Percentiles rank a stretch among this genome's conserved stretches.
Conservation (phyloP, 2,113 vertebrate species). For the Motacilla alba region DNA sequence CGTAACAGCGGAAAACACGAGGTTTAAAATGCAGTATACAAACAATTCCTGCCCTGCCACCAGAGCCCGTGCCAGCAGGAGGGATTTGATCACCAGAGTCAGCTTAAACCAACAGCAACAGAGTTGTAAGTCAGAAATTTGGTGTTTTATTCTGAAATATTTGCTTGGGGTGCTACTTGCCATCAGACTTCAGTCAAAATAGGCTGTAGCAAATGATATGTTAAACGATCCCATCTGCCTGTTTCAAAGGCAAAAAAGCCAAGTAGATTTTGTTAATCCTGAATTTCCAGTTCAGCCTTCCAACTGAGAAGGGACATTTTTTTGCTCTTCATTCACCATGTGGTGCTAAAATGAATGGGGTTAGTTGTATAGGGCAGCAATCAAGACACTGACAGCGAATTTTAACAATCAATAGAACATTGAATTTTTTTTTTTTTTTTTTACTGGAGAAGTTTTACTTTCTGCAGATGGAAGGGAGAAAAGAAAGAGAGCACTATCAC, state of each 20-base stretch:
- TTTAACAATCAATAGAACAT: background rate
- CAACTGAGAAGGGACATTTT: background rate
- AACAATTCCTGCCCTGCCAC: background rate
- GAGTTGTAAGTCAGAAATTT: slow-evolving; percentile 4
- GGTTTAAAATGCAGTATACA: background rate
- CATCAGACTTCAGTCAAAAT: slow-evolving; percentile 30
- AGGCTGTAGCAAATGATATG: background rate
- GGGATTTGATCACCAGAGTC: background rate
- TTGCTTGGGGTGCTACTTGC: slow-evolving; percentile 6
- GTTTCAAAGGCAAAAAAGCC: background rate
- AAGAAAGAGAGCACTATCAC: background rate
- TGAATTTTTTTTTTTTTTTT: background rate
- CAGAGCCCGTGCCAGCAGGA: background rate
- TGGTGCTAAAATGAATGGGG: background rate
- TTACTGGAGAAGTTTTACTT: background rate
- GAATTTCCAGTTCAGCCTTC: background rate
- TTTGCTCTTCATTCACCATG: background rate
- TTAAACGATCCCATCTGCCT: slow-evolving; percentile 16
- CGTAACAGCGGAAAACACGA: background rate
- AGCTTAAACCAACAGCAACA: background rate
- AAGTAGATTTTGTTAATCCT: background rate
- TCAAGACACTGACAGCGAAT: background rate
- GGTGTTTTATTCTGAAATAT: slow-evolving; percentile 25
- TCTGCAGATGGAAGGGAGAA: background rate
- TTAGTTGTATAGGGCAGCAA: background rate